Conservation (phyloP, 64 coral and sea anemone genomes). For the Dendrophyllia cribrosa region DNA sequence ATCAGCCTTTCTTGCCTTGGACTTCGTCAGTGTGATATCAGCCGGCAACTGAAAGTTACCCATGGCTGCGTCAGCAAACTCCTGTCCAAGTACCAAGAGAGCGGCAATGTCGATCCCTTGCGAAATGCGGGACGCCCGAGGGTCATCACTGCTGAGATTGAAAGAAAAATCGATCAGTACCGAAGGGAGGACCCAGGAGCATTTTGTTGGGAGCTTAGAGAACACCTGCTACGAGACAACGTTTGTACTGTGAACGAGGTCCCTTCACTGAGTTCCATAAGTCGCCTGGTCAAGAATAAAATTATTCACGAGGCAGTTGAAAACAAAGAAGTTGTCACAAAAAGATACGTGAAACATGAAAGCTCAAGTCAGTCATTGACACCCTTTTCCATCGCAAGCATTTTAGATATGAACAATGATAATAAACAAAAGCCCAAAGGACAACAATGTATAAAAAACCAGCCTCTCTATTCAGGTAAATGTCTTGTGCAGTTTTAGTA, state of each 20-base stretch:
- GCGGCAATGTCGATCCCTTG: slow-evolving; percentile 74
- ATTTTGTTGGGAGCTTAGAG: slow-evolving; percentile 70
- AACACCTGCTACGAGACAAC: slow-evolving; percentile 41
- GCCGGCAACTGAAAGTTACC: slow-evolving; percentile 79
- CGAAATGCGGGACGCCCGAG: slow-evolving; percentile 54
- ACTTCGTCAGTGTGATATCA: slow-evolving; percentile 88
- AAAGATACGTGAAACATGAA: not conserved
- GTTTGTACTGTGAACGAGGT: slow-evolving; percentile 26
- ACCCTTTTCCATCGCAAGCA: slow-evolving; percentile 29
- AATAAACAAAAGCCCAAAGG: not conserved
- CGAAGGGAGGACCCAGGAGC: slow-evolving; percentile 47
- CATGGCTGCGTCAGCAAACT: slow-evolving; percentile 92
- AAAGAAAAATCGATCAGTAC: slow-evolving; percentile 72
- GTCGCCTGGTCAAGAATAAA: slow-evolving; percentile 57
- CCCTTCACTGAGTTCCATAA: slow-evolving; percentile 59
- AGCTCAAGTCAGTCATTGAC: not conserved
- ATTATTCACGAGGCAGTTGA: slow-evolving; percentile 42
- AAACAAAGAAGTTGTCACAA: not conserved
- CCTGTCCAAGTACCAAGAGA: slow-evolving; percentile 84
- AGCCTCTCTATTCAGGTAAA: not conserved
- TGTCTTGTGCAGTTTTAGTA: too few species aligned
- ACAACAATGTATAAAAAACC: not conserved
- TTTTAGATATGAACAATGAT: slow-evolving; percentile 27
- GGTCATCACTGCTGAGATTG: slow-evolving; percentile 59
- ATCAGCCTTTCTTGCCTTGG: slow-evolving; percentile 80